phyloP scores from a whole-genome alignment of 2,113 vertebrate genomes.

The Patagioenas fasciata region DNA sequence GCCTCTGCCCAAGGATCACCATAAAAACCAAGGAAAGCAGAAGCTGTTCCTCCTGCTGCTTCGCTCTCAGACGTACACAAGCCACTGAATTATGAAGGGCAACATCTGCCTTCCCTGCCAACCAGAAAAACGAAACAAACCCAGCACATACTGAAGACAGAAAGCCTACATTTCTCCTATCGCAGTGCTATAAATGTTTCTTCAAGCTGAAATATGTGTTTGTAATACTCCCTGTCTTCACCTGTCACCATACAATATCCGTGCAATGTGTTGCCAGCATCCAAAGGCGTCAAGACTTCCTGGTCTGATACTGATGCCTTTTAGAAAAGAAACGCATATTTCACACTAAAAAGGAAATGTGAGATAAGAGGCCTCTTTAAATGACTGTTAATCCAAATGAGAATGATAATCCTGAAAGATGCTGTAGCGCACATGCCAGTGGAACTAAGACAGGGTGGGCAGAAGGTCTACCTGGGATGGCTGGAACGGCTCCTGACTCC shows the following conservation, averaged over 20 bases:
- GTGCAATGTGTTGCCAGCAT: background rate
- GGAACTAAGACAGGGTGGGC: background rate
- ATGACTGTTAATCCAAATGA: background rate
- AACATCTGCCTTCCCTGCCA: constrained; percentile 24
- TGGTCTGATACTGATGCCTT: background rate
- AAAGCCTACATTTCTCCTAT: constrained; percentile 2
- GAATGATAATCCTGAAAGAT: background rate
- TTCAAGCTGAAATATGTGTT: constrained; percentile 4
- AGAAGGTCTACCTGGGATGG: background rate
- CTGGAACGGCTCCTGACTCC: background rate
- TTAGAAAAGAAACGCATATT: background rate
- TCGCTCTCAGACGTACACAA: background rate
- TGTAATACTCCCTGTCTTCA: constrained; percentile 22
- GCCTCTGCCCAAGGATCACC: background rate
- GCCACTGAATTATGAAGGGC: constrained; percentile 8
- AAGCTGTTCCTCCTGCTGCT: background rate
- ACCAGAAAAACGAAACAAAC: background rate
- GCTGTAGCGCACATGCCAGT: background rate
- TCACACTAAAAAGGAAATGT: background rate
- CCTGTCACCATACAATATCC: background rate
- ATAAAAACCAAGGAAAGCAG: background rate
- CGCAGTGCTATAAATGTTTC: background rate
- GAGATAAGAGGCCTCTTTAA: background rate
- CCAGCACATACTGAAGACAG: background rate
- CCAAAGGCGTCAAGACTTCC: background rate